phyloP scores from a whole-genome alignment of 2,113 vertebrate species.

The Actinemys pallida region DNA sequence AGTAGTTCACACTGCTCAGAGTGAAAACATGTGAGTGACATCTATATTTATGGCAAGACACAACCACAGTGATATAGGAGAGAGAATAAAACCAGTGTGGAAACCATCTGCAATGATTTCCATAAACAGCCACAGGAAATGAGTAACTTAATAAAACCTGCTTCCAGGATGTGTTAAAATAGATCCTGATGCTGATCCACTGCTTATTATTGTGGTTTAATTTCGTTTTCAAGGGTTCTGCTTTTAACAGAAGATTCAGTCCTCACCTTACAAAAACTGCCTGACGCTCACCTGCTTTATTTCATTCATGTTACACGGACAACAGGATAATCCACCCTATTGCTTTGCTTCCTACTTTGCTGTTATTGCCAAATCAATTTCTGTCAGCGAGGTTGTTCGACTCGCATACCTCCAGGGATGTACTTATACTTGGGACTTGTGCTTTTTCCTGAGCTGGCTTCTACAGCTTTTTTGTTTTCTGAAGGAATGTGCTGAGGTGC shows the following conservation, averaged over 20 bases:
- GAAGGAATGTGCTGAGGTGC: background rate
- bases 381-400: slow-evolving; percentile 24
- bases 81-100: background rate
- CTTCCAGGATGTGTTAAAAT: background rate
- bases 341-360: slow-evolving; percentile 17
- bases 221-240: background rate
- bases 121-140: background rate
- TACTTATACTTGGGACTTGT: slow-evolving; percentile 19
- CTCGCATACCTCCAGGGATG: background rate
- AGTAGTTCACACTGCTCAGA: background rate
- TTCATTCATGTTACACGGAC: background rate
- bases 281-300: background rate
- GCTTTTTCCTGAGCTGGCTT: background rate
- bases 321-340: background rate
- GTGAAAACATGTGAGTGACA: background rate
- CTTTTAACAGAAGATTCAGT: background rate
- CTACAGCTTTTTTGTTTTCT: slow-evolving; percentile 8
- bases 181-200: background rate
- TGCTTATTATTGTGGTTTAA: background rate
- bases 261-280: slow-evolving; percentile 6
- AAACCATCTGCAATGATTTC: background rate
- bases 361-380: slow-evolving; percentile 60
- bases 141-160: background rate
- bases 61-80: background rate
- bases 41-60: background rate